Conservation (phyloP, 2,888 invertebrate species). For the Athalia cordata region DNA sequence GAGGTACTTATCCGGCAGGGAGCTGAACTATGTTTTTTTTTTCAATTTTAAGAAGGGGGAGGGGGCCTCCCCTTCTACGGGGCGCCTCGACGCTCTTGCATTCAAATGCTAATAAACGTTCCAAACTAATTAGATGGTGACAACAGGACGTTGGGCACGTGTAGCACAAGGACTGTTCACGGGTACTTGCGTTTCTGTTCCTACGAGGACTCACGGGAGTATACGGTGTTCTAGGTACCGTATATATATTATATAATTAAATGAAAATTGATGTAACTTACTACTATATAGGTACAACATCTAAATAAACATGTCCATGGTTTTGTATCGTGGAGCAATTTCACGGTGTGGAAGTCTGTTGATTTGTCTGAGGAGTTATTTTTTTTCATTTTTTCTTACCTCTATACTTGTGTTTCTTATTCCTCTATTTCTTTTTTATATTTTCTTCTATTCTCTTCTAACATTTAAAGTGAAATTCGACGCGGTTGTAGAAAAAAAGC, state of each 20-base stretch:
- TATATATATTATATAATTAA: slow-evolving; percentile 27
- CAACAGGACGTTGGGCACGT: slow-evolving; percentile 43
- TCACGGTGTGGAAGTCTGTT: background rate
- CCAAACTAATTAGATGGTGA: slow-evolving; percentile 41
- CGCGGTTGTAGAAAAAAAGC: slow-evolving; percentile 6
- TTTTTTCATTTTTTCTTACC: background rate
- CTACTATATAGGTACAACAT: background rate
- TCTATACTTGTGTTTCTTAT: background rate
- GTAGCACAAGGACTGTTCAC: slow-evolving; percentile 36
- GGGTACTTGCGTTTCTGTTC: slow-evolving; percentile 34
- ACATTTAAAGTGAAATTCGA: slow-evolving; percentile 16
- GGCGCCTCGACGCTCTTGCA: slow-evolving; percentile 16
- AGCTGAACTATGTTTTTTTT: background rate
- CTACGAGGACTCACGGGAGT: slow-evolving; percentile 26
- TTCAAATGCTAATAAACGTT: slow-evolving; percentile 42
- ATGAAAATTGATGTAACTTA: slow-evolving; percentile 29
- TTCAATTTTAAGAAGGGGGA: slow-evolving; percentile 3
- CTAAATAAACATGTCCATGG: slow-evolving; percentile 35
- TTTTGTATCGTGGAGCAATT: slow-evolving; percentile 32
- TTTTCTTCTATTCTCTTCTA: slow-evolving; percentile 7
- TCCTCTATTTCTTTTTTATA: background rate
- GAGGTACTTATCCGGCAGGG: slow-evolving; percentile 34
- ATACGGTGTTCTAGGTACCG: background rate
- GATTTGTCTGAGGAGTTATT: background rate
- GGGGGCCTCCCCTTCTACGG: background rate